Conservation (phyloP, 2,888 invertebrate genomes). For the Danaus chrysippus region DNA sequence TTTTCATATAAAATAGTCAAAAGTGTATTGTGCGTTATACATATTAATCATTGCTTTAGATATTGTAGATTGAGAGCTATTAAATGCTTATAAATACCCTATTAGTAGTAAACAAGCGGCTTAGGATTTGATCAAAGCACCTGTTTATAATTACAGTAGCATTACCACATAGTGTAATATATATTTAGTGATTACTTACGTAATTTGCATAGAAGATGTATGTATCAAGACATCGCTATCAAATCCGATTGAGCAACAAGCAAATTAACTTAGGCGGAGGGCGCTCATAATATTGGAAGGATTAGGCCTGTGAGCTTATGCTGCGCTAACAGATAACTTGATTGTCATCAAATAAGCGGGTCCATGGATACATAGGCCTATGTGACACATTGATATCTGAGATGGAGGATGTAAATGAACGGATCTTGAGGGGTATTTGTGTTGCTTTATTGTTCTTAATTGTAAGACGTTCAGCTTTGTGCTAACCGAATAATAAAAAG, state of each 20-base stretch:
- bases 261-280: slow-evolving; percentile 29
- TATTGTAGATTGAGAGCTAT: not conserved
- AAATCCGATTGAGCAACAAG: slow-evolving; percentile 26
- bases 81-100: slow-evolving; percentile 1
- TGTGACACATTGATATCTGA: not conserved
- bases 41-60: no score
- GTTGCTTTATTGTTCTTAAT: not conserved
- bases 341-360: slow-evolving; percentile 20
- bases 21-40: no score
- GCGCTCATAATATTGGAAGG: slow-evolving; percentile 27
- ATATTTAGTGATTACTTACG: not conserved
- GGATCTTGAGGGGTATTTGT: not conserved
- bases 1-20: no score
- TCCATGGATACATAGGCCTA: slow-evolving; percentile 8
- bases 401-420: not conserved
- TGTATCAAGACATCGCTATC: slow-evolving; percentile 15
- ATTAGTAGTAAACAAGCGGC: not conserved
- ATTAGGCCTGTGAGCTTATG: slow-evolving; percentile 27
- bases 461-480: not conserved
- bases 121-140: not conserved
- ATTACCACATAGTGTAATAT: not conserved
- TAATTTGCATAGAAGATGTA: slow-evolving; percentile 9
- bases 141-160: not conserved
- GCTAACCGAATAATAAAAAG: no score
- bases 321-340: slow-evolving; percentile 26